Conservation (phyloP, 1,140 invertebrate genomes). For the Trinorchestia longiramus region DNA sequence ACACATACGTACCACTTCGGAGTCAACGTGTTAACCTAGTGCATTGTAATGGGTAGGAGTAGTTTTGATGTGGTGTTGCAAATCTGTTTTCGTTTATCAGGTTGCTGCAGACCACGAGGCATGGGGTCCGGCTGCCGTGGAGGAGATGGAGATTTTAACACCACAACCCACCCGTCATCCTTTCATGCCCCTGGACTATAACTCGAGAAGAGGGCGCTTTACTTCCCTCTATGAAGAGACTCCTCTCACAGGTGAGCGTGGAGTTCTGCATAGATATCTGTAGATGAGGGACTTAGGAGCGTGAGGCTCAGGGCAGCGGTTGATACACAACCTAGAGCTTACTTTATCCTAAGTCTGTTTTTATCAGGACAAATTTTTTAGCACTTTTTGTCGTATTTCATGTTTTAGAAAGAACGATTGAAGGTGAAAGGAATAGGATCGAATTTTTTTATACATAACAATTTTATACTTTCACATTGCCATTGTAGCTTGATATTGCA, state of each 20-base stretch:
- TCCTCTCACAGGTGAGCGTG: slow-evolving; percentile 72
- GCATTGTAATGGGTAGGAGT: too few relatives aligned
- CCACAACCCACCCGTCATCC: slow-evolving; percentile 70
- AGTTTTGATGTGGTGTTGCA: too few relatives aligned
- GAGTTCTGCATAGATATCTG: neutral
- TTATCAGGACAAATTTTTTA: neutral
- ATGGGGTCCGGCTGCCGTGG: slow-evolving; percentile 78
- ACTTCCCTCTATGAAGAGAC: slow-evolving; percentile 77
- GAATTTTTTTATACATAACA: neutral
- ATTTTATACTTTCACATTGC: neutral
- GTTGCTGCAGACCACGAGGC: slow-evolving; percentile 73
- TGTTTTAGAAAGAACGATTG: neutral
- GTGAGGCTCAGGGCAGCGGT: too few relatives aligned
- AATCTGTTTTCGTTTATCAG: slow-evolving; percentile 68
- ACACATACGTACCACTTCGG: too few relatives aligned
- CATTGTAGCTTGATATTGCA: too few relatives aligned
- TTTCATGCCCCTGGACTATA: slow-evolving; percentile 68
- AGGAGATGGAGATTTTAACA: slow-evolving; percentile 75
- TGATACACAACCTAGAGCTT: too few relatives aligned
- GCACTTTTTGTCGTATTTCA: neutral
- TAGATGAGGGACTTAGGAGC: too few relatives aligned
- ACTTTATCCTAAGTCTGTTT: neutral
- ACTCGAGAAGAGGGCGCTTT: slow-evolving; percentile 72
- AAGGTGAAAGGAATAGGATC: neutral
- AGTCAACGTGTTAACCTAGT: too few relatives aligned